Evolutionary conservation across 1,140 invertebrate species (phyloP), one percentile per base, ranked within the genome.

Genomic region (Ceratina australensis): DNA sequence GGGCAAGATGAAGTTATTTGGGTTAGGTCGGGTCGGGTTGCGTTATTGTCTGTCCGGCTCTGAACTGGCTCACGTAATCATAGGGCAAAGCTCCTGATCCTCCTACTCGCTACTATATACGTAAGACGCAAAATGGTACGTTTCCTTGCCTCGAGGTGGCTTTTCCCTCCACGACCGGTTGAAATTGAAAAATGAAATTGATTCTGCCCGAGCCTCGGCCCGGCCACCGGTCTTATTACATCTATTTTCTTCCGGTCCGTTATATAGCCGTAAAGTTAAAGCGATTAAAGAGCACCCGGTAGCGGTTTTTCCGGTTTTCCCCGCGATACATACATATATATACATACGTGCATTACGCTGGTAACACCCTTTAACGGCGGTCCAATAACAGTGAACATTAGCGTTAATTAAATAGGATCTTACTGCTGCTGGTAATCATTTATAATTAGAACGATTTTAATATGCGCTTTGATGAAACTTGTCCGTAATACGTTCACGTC

Each of bases 141-240:
- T 83, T 83, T 80, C 74, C 66, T 67, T 54, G 12, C 59, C 59
- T 28, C 33, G 20, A 59, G 57, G 49, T 69, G 76, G 72, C 74
- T 84, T 85, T 81, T 84, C 74, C 79, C 59, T 42, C 79, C 64
- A 67, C 65, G 65, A 24, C 66, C 60, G 60, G 57, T 28, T 68
- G 83, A 85, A 85, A 85, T 85, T 85, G 83, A 85, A 85, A 85
- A 85, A 85, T 84, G 83, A 84, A 84, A 85, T 85, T 84, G 82
- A 85, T 85, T 85, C 84, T 42, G 69, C 24, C 63, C 26, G 49
- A 60, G 82, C 79, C 81, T 68, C 82, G 50, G 49, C 52, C 20
- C 42, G 57, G 42, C 28, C 59, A 10, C 61, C 61, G 4, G 22
- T 78, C 79, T 85, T 84, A 81, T 85, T 84, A 84, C 76, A 85